A percentile compares a stretch with the other conserved stretches of the same genome.
These are phyloP conservation scores for Paracentrotus lividus DNA, from an alignment of 53 echinoderm and acorn worm species.

Conservation along the genomic window DNA sequence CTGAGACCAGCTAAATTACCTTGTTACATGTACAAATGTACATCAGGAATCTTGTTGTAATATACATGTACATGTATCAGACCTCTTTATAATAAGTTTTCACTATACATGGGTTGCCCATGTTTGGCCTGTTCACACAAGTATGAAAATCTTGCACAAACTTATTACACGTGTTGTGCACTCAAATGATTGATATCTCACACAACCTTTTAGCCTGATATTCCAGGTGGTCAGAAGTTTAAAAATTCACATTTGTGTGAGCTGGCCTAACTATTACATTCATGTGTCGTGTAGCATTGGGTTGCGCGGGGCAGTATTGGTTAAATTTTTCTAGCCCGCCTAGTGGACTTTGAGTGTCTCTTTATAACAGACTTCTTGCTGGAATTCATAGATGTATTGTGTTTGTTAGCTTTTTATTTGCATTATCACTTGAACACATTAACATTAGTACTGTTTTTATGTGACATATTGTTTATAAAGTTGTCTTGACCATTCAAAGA, in stretches of 20 bases:
- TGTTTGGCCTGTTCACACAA: conserved; percentile 21
- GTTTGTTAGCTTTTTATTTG: conserved; percentile 5
- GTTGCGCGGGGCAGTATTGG: neutral
- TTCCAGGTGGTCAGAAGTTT: neutral
- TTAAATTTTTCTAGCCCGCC: neutral
- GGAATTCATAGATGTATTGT: neutral
- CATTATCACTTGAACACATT: neutral
- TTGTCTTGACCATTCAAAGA: neutral
- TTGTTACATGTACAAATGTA: too few species aligned
- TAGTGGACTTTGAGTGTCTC: neutral
- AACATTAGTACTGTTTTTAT: neutral
- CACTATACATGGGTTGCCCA: neutral
- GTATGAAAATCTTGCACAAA: conserved; percentile 31
- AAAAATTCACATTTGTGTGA: conserved; percentile 31
- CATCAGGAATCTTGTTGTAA: too few species aligned
- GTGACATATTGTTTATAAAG: neutral
- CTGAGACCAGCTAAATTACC: too few species aligned
- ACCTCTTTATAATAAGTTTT: too few species aligned
- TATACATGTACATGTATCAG: too few species aligned
- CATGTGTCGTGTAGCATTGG: neutral
- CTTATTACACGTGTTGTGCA: conserved; percentile 9
- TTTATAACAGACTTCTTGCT: neutral
- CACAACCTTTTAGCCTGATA: neutral
- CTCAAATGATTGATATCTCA: neutral
- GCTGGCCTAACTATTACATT: conserved; percentile 1